Percentiles rank a stretch among this genome's conserved stretches.
phyloP scores from a whole-genome alignment of 2,797 vertebrate species.

The Stomatorhinus walkeri region DNA sequence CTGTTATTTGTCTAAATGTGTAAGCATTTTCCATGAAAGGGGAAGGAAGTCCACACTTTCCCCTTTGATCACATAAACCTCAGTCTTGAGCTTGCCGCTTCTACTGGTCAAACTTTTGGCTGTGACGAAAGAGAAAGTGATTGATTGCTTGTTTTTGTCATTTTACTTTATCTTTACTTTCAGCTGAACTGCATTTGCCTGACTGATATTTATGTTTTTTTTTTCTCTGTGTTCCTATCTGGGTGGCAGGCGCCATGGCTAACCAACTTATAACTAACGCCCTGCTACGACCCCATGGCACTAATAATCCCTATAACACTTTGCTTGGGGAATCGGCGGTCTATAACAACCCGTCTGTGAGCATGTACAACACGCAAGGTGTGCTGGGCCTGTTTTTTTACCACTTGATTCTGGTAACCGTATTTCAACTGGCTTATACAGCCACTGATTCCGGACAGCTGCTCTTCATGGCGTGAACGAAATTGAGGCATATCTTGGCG shows the following conservation, averaged over 20 bases:
- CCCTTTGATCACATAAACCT: constrained; percentile 39
- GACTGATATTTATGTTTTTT: constrained; percentile 73
- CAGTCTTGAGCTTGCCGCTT: constrained; percentile 20
- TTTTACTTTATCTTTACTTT: constrained; percentile 50
- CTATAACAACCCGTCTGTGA: constrained; percentile 99
- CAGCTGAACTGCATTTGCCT: constrained; percentile 72
- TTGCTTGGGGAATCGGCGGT: constrained; percentile 98
- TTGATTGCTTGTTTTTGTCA: constrained; percentile 72
- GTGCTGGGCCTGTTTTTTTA: constrained; percentile 62
- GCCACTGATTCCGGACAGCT: constrained; percentile 22
- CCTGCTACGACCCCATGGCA: constrained; percentile 99
- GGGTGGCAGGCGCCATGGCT: constrained; percentile 99
- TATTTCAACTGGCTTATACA: constrained; percentile 7
- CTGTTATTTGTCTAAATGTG: constrained; percentile 23
- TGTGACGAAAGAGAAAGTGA: constrained; percentile 43
- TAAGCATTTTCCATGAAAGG: constrained; percentile 14
- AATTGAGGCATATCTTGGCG: constrained; percentile 21
- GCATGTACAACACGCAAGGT: constrained; percentile 99
- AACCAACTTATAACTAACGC: constrained; percentile 99
- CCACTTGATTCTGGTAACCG: constrained; percentile 52
- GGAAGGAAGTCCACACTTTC: constrained; percentile 42
- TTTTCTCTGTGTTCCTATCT: constrained; percentile 60
- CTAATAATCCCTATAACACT: constrained; percentile 99
- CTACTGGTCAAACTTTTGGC: constrained; percentile 24
- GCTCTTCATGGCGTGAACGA: constrained; percentile 2